Evolutionary conservation across 2,888 invertebrate genomes (phyloP), one percentile per base, ranked within the genome.

Genomic region (Rugalucina vietnamica): DNA sequence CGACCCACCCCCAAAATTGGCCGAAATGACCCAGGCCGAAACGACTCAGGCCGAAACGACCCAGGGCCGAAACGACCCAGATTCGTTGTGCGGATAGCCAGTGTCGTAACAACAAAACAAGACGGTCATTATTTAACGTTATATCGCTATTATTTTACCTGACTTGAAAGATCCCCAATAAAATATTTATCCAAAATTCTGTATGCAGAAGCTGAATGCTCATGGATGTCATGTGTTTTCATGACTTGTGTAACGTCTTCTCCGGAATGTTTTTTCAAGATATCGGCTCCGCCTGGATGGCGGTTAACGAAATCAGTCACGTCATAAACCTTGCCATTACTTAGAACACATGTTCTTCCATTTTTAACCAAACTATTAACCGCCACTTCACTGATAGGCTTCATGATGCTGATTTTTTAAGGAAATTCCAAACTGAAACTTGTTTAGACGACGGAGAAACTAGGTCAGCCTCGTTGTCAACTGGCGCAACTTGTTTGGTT

Each of bases 271-370:
- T 91, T 84, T 74, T 86, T 81, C 54, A 94, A 77, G 27, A 91
- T 76, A 74, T 90, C 90, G 43, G 76, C 76, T 0, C 94, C 94
- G 32, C 94, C 94, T 5, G 94, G 94, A 82, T 94, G 94, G 8
- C 90, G 87, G 60, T 90, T 89, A 1, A 87, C 91, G 70, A 94
- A 94, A 29, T 92, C 92, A 32, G 93, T 93, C 65, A 94, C 90
- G 85, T 94, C 93, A 79, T 93, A 94, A 18, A 93, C 88, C 57
- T 90, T 89, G 0, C 90, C 90, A 8, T 82, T 80, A 70, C 90
- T 76, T 54, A 89, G 70, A 43, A 93, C 77, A 78, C 91, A 88
- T 37, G 91, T 76, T 73, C 91, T 85, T 5, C 87, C 92, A 74
- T 85, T 86, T 60, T 85, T 86, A 43, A 88, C 24, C 70, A 84